Percentiles rank a stretch among this genome's conserved stretches.
These are phyloP conservation scores for Pantherophis vulpinus DNA, from an alignment of 2,797 vertebrate species.

Conservation along the genomic window DNA sequence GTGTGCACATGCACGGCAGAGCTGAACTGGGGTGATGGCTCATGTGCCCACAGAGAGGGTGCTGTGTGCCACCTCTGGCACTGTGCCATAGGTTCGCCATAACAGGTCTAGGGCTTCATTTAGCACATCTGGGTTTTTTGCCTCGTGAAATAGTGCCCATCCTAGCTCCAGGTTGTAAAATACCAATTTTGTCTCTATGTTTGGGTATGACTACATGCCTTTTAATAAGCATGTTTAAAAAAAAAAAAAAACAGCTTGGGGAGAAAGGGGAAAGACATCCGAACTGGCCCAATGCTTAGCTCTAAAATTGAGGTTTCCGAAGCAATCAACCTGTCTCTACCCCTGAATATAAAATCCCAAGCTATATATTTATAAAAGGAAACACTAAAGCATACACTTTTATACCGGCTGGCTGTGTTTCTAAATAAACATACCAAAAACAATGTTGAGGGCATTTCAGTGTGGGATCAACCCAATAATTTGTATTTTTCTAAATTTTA, in stretches of 20 bases:
- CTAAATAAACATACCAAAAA: constrained; percentile 66
- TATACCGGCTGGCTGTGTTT: constrained; percentile 42
- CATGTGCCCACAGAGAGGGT: too few relatives aligned
- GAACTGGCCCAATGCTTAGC: neutral
- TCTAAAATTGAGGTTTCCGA: neutral
- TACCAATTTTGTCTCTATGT: neutral
- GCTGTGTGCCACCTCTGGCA: too few relatives aligned
- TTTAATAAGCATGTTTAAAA: neutral
- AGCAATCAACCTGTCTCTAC: constrained; percentile 40
- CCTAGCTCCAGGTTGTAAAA: neutral
- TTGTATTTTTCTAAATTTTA: constrained; percentile 36
- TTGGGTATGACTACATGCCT: neutral
- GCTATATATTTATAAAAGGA: constrained; percentile 57
- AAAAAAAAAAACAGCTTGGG: neutral
- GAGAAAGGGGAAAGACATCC: neutral
- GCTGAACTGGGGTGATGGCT: too few relatives aligned
- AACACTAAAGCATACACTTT: constrained; percentile 48
- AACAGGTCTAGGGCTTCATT: neutral
- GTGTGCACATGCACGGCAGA: too few relatives aligned
- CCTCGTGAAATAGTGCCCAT: neutral
- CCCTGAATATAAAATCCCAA: constrained; percentile 52
- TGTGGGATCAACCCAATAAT: constrained; percentile 65
- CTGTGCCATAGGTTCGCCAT: too few relatives aligned
- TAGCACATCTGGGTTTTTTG: neutral
- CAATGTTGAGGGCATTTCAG: constrained; percentile 61